Conservation (phyloP, 92 coral and sea anemone genomes). For the Desmophyllum pertusum region DNA sequence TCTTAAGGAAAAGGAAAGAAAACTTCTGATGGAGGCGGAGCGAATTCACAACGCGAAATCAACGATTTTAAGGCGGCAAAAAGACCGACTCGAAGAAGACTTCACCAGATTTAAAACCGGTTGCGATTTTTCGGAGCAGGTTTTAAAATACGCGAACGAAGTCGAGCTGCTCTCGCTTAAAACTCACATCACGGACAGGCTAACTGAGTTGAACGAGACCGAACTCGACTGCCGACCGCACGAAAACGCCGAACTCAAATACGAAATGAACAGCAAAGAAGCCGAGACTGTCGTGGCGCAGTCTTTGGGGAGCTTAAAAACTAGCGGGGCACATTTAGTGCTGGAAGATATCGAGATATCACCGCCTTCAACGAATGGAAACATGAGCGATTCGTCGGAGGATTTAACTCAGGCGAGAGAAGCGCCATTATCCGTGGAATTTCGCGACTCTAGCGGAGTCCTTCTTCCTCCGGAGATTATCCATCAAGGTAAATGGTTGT, state of each 20-base stretch:
- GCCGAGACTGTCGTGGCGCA: conserved; percentile 71
- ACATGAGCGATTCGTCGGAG: conserved; percentile 26
- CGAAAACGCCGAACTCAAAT: conserved; percentile 79
- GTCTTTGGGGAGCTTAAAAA: conserved; percentile 68
- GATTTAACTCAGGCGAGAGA: conserved; percentile 35
- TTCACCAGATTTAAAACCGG: conserved; percentile 72
- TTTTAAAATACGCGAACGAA: conserved; percentile 86
- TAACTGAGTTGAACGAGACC: conserved; percentile 67
- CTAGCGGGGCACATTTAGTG: conserved; percentile 51
- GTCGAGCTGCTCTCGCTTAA: conserved; percentile 79
- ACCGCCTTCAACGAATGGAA: conserved; percentile 31
- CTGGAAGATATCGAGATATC: conserved; percentile 43
- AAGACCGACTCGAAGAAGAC: conserved; percentile 63
- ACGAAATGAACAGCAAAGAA: conserved; percentile 72
- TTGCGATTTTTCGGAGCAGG: conserved; percentile 81
- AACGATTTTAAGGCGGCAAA: conserved; percentile 63
- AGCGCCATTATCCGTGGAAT: conserved; percentile 66
- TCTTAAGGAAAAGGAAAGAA: conserved; percentile 77
- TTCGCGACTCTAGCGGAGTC: conserved; percentile 53
- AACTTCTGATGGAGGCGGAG: conserved; percentile 77
- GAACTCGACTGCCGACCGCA: conserved; percentile 67
- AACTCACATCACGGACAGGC: conserved; percentile 66
- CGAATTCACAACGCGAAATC: conserved; percentile 72
- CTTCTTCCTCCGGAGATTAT: conserved; percentile 52
- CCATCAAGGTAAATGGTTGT: conserved; percentile 58